Base-by-base conservation (phyloP, 2,797 vertebrate genomes). In the Lepus oiostolus region DNA sequence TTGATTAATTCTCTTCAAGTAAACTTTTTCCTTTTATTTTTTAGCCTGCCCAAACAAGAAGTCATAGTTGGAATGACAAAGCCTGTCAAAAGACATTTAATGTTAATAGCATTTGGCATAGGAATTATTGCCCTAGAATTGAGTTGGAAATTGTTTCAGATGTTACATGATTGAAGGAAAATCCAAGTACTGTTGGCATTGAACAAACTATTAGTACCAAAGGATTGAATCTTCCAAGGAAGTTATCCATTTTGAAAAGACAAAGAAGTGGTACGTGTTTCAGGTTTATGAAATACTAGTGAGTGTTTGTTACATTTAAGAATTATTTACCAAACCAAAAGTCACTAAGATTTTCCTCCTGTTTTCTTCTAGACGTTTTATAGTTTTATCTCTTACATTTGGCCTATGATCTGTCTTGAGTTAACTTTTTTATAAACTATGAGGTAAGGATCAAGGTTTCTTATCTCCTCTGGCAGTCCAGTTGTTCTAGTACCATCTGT, bases 101-200 rank as follows among this genome's bases (percentile, higher is more conserved):
- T 24, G 87, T 95, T 42, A 91, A 79, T 22, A 99, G 99, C 92
- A 99, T 99, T 98, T 99, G 99, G 99, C 98, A 97, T 75, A 98
- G 90, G 96, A 98, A 97, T 76, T 98, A 98, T 17, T 97, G 90
- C 11, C 90, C 97, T 19, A 54, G n/a, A n/a, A 63, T 71, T 50
- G 72, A 95, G 89, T 38, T 17, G 17, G 84, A 62, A 16, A 50
- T 28, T 38, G 71, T 83, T 76, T 83, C 96, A 91, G 76, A 65
- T 26, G 74, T 95, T 94, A 22, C 74, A 4, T 82, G 22, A 22
- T 62, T 97, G 2, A 96, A 96, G 92, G 98, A 98, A 92, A 98
- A 98, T 87, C 95, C 97, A 13, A 97, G 98, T 95, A 99, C 99
- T 74, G 98, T 97, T 97, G 99, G 99, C 97, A 97, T 98, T 95